These are phyloP conservation scores for Thymelicus lineola DNA, from an alignment of 2,888 invertebrate genomes.

Conservation along the genomic window DNA sequence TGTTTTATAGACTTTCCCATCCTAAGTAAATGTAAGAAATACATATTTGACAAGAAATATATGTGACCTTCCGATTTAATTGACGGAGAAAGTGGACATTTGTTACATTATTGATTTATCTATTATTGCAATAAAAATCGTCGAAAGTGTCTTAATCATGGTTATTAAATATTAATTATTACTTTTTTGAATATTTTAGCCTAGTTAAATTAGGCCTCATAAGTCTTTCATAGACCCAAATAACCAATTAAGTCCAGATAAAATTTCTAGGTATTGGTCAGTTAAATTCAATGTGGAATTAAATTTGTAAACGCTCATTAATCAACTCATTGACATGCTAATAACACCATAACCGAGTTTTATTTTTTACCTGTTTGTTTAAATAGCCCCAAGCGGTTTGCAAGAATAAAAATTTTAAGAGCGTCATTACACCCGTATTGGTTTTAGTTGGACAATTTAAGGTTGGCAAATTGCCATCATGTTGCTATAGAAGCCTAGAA, in stretches of 20 bases:
- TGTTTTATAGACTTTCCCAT: too few species aligned
- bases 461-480: conserved; percentile 13
- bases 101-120: too few species aligned
- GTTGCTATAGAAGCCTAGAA: too few species aligned
- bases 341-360: conserved; percentile 10
- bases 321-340: conserved; percentile 31
- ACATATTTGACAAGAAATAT: too few species aligned
- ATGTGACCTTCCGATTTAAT: too few species aligned
- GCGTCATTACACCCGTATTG: conserved; percentile 17
- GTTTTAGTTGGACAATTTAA: conserved; percentile 12
- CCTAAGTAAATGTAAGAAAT: too few species aligned
- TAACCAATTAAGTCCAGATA: conserved; percentile 2
- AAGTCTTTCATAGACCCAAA: background rate
- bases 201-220: too few species aligned
- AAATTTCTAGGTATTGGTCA: conserved; percentile 1
- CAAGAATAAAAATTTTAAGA: conserved; percentile 28
- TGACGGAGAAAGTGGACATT: too few species aligned
- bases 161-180: too few species aligned
- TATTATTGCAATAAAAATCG: too few species aligned
- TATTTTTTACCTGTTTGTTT: conserved; percentile 17
- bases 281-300: conserved; percentile 7
- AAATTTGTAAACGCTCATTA: conserved; percentile 11
- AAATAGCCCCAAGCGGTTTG: conserved; percentile 21
- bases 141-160: too few species aligned
- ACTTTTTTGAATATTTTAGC: too few species aligned